A percentile compares a stretch with the other conserved stretches of the same genome.
Conservation (phyloP, 2,888 invertebrate genomes). For the Ephialtes manifestator region DNA sequence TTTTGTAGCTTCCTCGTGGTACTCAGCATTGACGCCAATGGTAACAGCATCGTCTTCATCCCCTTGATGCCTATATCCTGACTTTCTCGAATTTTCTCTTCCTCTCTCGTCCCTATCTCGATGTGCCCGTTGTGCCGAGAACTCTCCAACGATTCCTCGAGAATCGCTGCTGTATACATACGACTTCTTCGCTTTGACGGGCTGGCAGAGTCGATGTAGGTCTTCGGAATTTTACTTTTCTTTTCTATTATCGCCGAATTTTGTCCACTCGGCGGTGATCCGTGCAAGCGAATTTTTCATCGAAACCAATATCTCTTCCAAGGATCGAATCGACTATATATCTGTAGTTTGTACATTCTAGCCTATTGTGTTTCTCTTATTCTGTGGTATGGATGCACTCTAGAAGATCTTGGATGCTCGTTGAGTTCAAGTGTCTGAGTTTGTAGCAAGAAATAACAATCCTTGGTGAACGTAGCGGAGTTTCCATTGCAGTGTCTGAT, state of each 20-base stretch:
- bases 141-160: conserved; percentile 38
- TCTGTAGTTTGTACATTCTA: background rate
- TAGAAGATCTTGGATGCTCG: background rate
- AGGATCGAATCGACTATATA: background rate
- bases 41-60: conserved; percentile 22
- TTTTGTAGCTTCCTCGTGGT: conserved; percentile 22
- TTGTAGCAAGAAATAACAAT: conserved; percentile 14
- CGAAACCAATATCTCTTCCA: background rate
- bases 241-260: background rate
- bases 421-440: background rate
- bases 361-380: conserved; percentile 8
- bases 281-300: conserved; percentile 7
- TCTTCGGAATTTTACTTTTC: conserved; percentile 7
- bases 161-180: conserved; percentile 6
- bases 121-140: conserved; percentile 30
- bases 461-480: background rate
- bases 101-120: conserved; percentile 9
- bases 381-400: background rate
- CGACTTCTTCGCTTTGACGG: conserved; percentile 19
- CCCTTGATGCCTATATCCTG: conserved; percentile 33
- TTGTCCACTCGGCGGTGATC: background rate
- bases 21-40: conserved; percentile 41
- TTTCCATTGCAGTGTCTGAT: background rate
- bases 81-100: conserved; percentile 19
- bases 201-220: conserved; percentile 8